Percentiles rank a stretch among this genome's conserved stretches.
Evolutionary conservation across 2,797 vertebrate genomes (phyloP).

Genomic region (Hypotaenidia philippensis): DNA sequence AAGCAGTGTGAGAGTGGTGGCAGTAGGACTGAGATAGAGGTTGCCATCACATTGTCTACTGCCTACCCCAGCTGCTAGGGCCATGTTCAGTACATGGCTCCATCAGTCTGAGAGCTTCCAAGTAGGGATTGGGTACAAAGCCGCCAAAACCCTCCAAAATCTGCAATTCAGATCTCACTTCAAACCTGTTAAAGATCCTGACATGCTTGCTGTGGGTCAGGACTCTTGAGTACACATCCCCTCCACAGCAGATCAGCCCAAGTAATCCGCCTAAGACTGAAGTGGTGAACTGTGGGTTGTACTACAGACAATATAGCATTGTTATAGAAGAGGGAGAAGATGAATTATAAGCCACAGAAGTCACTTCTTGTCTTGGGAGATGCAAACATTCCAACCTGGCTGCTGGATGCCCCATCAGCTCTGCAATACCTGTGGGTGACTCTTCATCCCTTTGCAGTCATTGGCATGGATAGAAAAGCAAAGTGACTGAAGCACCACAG

Average conservation of each 20-base stretch:
- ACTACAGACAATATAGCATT: accelerated
- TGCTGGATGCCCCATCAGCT: background rate
- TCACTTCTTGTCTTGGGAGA: background rate
- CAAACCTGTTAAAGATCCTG: background rate
- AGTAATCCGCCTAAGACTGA: background rate
- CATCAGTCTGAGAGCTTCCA: background rate
- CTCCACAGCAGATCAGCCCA: background rate
- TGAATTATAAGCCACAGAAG: background rate
- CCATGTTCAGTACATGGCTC: background rate
- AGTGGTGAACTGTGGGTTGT: accelerated
- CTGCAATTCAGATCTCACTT: background rate
- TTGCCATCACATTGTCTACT: background rate
- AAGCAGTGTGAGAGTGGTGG: too few relatives aligned
- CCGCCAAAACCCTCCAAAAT: background rate
- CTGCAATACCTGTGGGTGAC: background rate
- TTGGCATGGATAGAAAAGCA: background rate
- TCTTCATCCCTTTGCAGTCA: background rate
- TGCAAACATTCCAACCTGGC: background rate
- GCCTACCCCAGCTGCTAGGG: background rate
- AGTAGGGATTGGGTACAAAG: background rate
- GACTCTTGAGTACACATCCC: background rate
- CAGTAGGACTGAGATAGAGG: background rate
- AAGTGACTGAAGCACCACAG: background rate
- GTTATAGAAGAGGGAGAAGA: background rate
- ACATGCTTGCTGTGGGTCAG: background rate